Conservation (phyloP, 2,888 invertebrate species). For the Troilus luridus region DNA sequence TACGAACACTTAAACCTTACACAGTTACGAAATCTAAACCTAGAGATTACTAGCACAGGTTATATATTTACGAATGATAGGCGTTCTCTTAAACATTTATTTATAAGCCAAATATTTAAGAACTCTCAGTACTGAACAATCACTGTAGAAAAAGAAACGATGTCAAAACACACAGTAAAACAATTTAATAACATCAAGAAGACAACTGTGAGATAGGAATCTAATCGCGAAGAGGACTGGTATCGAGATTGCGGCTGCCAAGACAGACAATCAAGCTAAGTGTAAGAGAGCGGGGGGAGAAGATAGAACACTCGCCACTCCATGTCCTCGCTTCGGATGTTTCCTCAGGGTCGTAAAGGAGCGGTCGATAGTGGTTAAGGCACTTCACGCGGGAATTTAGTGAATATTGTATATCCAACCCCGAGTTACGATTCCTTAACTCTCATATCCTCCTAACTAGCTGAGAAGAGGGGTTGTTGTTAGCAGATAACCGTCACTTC, state of each 20-base stretch:
- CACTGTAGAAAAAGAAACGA: neutral
- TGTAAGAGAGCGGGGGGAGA: neutral
- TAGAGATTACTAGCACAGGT: too few species aligned
- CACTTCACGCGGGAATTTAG: conserved; percentile 17
- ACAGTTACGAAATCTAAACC: too few species aligned
- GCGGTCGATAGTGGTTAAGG: conserved; percentile 21
- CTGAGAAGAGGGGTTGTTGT: neutral
- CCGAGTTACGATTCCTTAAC: conserved; percentile 13
- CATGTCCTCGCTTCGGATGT: neutral
- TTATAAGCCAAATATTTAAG: too few species aligned
- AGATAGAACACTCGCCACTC: neutral
- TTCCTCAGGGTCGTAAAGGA: neutral
- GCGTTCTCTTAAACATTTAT: too few species aligned
- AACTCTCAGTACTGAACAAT: too few species aligned
- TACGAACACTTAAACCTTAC: too few species aligned
- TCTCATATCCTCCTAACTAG: neutral
- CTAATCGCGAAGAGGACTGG: neutral
- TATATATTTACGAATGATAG: too few species aligned
- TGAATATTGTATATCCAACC: conserved; percentile 28
- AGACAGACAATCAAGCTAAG: conserved; percentile 47
- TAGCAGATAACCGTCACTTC: neutral
- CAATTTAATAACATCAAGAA: conserved; percentile 11
- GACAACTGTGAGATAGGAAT: neutral
- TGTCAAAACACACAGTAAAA: neutral
- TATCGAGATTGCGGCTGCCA: conserved; percentile 24